Evolutionary conservation across 2,888 invertebrate genomes (phyloP), one percentile per base, ranked within the genome.

Genomic region (Pandemis corylana): DNA sequence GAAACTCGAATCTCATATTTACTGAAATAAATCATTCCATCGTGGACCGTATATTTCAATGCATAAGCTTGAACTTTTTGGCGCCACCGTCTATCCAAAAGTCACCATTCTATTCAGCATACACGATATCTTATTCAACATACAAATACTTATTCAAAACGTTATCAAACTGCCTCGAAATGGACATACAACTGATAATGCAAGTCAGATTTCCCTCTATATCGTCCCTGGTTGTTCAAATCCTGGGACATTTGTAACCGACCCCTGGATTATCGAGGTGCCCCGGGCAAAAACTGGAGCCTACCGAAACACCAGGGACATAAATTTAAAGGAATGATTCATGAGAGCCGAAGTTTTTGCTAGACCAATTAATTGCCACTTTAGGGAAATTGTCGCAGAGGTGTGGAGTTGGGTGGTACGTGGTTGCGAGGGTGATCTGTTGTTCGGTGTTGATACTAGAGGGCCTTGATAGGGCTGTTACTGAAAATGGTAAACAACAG

Each of bases 291-390:
- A 90, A 92, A 91, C 90, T 85, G 82, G 84, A 81, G 82, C 84
- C 83, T 65, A 72, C 86, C 87, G 80, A 76, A 82, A 75, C 67
- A 71, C 63, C 62, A 44, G 71, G 85, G 83, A 89, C 89, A 91
- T 93, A 93, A 93, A 93, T 93, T 92, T 87, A 84, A 86, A 84
- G 85, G 91, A 92, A 93, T 94, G 94, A 94, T 94, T 94, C 94
- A 94, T 91, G 92, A 89, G 82, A 76, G 82, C 84, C 85, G 89
- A 93, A 92, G 90, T 94, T 93, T 94, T 90, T 90, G 87, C 86
- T 77, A 81, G 81, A 84, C 81, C 87, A 84, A 89, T 92, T 93
- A 92, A 92, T 93, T 87, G 89, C 84, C 83, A 86, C 86, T 89
- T 89, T 84, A 83, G 85, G 86, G 84, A 78, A 76, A 74, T 77